A percentile compares a stretch with the other conserved stretches of the same genome.
These are phyloP conservation scores for Myiothlypis chrysogaster DNA, from an alignment of 2,797 vertebrate species.

Conservation along the genomic window DNA sequence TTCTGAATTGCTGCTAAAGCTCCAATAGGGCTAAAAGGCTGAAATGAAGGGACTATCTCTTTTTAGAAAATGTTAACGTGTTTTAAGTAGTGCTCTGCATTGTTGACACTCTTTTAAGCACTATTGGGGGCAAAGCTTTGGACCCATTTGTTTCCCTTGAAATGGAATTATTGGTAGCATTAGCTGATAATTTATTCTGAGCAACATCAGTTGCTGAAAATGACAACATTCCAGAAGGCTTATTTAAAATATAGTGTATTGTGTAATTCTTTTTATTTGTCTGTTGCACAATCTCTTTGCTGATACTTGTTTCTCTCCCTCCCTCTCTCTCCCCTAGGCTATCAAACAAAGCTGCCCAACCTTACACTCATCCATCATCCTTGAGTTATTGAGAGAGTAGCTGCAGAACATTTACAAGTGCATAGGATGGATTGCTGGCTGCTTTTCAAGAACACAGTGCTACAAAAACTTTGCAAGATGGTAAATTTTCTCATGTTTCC, in stretches of 20 bases:
- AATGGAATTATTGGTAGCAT: not conserved
- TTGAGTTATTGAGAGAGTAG: slow-evolving; percentile 57
- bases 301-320: slow-evolving; percentile 61
- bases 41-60: not conserved
- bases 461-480: slow-evolving; percentile 61
- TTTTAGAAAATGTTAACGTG: not conserved
- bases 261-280: slow-evolving; percentile 50
- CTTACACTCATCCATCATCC: slow-evolving; percentile 65
- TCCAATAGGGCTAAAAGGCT: not conserved
- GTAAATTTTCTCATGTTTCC: slow-evolving; percentile 46
- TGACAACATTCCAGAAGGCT: slow-evolving; percentile 41
- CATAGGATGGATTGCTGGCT: slow-evolving; percentile 59
- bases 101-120: not conserved
- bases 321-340: slow-evolving; percentile 53
- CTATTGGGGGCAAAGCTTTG: not conserved
- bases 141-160: not conserved
- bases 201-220: slow-evolving; percentile 22
- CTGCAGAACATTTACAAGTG: slow-evolving; percentile 63
- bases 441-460: slow-evolving; percentile 63
- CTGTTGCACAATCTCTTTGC: slow-evolving; percentile 70
- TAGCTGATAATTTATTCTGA: slow-evolving; percentile 29
- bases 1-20: not conserved
- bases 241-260: slow-evolving; percentile 41
- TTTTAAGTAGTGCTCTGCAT: not conserved
- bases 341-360: slow-evolving; percentile 63